phyloP scores from a whole-genome alignment of 2,113 vertebrate species.

The Peromyscus leucopus region DNA sequence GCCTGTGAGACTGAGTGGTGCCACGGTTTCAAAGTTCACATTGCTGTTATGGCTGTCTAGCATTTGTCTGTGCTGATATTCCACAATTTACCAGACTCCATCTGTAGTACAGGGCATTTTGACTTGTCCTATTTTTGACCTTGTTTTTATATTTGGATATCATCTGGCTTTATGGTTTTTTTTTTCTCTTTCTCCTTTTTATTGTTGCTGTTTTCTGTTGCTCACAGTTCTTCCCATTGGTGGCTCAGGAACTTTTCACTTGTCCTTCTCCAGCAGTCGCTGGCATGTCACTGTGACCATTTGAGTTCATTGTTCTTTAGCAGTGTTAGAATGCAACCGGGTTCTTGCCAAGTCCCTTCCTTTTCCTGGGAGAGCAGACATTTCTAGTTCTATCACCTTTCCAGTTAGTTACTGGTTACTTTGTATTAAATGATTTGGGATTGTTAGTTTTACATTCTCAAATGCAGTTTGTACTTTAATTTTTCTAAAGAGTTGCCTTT shows the following conservation, averaged over 20 bases:
- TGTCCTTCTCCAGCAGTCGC: not conserved
- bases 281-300: constrained; percentile 11
- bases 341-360: not conserved
- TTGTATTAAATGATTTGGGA: constrained; percentile 15
- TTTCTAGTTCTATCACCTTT: constrained; percentile 51
- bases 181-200: not conserved
- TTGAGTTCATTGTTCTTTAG: not conserved
- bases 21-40: not conserved
- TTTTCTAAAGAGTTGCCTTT: not conserved
- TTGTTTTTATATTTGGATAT: not conserved
- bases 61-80: not conserved
- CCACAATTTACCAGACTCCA: not conserved
- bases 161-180: not conserved
- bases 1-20: not conserved
- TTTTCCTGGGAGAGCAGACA: not conserved
- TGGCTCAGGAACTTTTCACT: not conserved
- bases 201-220: not conserved
- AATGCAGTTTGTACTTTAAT: not conserved
- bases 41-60: not conserved
- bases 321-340: not conserved
- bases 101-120: not conserved
- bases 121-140: not conserved
- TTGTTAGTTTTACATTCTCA: constrained; percentile 47
- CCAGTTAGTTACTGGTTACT: not conserved
- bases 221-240: not conserved